A percentile compares a stretch with the other conserved stretches of the same genome.
These are phyloP conservation scores for Scylla paramamosain DNA, from an alignment of 1,140 invertebrate genomes.

Conservation along the genomic window DNA sequence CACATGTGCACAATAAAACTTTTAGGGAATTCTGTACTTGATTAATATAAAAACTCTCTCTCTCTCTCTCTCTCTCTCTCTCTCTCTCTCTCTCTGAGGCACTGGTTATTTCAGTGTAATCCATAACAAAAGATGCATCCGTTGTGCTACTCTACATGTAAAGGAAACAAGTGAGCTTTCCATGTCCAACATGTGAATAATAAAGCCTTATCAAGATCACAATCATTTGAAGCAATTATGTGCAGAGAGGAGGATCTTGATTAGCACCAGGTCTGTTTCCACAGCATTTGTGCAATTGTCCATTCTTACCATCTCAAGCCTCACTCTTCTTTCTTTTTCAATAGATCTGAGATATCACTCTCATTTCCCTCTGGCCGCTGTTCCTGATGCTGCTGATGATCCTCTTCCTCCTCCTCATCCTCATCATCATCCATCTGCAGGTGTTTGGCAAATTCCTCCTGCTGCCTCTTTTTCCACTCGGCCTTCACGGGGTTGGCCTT, in stretches of 20 bases:
- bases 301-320: not conserved
- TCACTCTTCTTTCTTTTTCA: conserved; percentile 35
- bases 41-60: not conserved
- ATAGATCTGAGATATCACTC: not conserved
- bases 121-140: not conserved
- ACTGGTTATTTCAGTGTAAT: not conserved
- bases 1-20: not conserved
- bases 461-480: conserved; percentile 71
- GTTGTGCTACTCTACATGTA: not conserved
- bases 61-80: not conserved
- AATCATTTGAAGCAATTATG: not conserved
- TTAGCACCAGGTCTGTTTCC: not conserved
- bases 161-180: not conserved
- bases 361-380: conserved; percentile 46
- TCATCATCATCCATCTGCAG: conserved; percentile 23
- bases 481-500: conserved; percentile 71
- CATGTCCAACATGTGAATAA: not conserved
- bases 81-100: conserved; percentile 19
- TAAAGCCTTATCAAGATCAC: not conserved
- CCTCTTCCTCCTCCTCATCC: not conserved
- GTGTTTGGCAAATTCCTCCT: conserved; percentile 75
- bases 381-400: not conserved
- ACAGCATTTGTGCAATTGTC: not conserved
- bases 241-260: not conserved
- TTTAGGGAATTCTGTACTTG: not conserved